Conservation (phyloP, 2,888 invertebrate species). For the Rhaphigaster nebulosa region DNA sequence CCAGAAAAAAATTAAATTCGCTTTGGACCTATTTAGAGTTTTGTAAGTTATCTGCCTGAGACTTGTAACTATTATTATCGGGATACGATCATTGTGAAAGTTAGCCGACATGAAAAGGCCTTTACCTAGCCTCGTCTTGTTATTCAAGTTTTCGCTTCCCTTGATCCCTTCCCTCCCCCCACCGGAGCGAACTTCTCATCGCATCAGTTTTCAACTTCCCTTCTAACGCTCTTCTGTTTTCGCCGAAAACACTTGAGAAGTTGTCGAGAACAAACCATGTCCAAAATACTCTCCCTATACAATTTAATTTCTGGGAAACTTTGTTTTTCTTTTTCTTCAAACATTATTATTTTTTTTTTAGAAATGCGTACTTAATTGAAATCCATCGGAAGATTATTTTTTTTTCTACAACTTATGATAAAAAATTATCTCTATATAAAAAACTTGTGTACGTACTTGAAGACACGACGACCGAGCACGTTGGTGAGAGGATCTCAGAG, state of each 20-base stretch:
- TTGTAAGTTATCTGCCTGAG: too few species aligned
- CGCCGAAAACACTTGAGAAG: neutral
- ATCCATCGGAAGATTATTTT: too few species aligned
- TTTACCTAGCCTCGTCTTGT: neutral
- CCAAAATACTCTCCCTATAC: neutral
- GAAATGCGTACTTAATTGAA: too few species aligned
- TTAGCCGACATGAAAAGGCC: neutral
- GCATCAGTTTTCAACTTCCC: slow-evolving; percentile 17
- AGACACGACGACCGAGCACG: too few species aligned
- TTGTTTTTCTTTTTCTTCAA: neutral
- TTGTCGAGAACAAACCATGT: neutral
- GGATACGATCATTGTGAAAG: neutral
- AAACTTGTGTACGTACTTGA: too few species aligned
- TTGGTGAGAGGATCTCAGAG: too few species aligned
- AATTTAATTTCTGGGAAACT: neutral
- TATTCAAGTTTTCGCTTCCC: neutral
- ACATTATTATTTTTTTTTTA: neutral
- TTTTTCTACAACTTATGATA: too few species aligned
- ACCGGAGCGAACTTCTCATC: slow-evolving; percentile 18
- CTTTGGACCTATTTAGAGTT: too few species aligned
- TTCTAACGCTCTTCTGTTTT: neutral
- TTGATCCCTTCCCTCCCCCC: neutral
- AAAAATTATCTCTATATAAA: too few species aligned
- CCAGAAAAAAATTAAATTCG: too few species aligned
- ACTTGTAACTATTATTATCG: too few species aligned